Evolutionary conservation across 1,140 invertebrate genomes (phyloP), one percentile per base, ranked within the genome.

Genomic region (Heliconius hermathena): DNA sequence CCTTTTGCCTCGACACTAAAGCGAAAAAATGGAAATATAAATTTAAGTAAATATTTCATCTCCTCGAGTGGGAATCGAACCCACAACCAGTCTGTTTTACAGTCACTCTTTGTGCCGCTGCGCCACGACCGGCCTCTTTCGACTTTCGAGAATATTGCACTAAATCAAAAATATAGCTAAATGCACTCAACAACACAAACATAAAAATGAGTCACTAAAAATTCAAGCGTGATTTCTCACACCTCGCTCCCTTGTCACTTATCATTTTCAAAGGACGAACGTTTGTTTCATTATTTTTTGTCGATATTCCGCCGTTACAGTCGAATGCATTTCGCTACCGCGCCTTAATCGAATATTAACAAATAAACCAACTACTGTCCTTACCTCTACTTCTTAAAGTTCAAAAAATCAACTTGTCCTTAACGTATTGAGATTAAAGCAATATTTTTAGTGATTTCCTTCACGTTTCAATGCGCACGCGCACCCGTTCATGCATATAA

Each of bases 271-370:
- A 81, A 81, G 76, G 74, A 72, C 60, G 74, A 66, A 78, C 76
- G 82, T 85, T 85, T 85, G 84, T 87, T 83, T 85, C 82, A 83
- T 87, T 80, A 88, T 85, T 88, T 82, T 85, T 89, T 89, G 84
- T 84, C 80, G 83, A 77, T 80, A 88, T 90, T 85, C 84, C 84
- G 90, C 90, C 86, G 89, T 91, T 90, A 84, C 87, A 82, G 91
- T 87, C 85, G 84, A 82, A 78, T 84, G 84, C 80, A 87, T 85
- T 84, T 84, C 75, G 90, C 90, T 92, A 92, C 90, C 81, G 90
- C 83, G 83, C 83, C 83, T 78, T 85, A 84, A 87, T 88, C 84
- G 84, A 83, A 84, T 87, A 85, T 86, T 82, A 82, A 66, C 11
- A 29, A 66, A 66, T 66, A 66, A 66, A 66, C 60, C 60, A 66